These are phyloP conservation scores for Hartigia nigra DNA, from an alignment of 2,888 invertebrate species.

Conservation along the genomic window DNA sequence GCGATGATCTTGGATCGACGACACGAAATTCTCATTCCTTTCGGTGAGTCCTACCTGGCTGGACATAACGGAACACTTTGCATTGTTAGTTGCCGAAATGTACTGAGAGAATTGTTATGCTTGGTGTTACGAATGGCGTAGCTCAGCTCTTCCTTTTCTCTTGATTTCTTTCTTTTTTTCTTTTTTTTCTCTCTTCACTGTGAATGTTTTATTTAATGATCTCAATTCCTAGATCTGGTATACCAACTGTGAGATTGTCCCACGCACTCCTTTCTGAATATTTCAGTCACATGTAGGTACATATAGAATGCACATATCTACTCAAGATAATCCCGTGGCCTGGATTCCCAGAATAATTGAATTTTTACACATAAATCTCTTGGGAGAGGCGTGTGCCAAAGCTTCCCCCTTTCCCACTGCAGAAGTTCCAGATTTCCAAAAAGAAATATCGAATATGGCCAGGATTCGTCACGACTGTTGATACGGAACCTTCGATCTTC, in stretches of 20 bases:
- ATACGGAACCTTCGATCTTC: neutral
- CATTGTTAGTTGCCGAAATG: constrained; percentile 15
- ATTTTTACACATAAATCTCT: constrained; percentile 26
- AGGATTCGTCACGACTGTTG: neutral
- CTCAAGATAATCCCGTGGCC: constrained; percentile 33
- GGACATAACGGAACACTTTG: constrained; percentile 21
- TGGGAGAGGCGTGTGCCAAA: constrained; percentile 36
- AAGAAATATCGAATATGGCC: neutral
- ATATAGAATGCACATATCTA: neutral
- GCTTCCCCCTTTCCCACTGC: constrained; percentile 13
- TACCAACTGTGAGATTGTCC: constrained; percentile 38
- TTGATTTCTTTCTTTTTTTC: neutral
- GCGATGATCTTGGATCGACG: neutral
- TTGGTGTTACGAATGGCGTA: neutral
- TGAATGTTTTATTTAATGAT: constrained; percentile 7
- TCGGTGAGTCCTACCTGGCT: neutral
- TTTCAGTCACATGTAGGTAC: neutral
- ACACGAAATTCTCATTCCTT: neutral
- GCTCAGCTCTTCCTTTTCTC: neutral
- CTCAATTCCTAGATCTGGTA: constrained; percentile 37
- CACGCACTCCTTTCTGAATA: constrained; percentile 44
- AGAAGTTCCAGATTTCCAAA: constrained; percentile 24
- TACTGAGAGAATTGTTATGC: neutral
- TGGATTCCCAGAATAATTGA: constrained; percentile 35
- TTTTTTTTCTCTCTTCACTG: neutral